Conservation (phyloP, 1,140 invertebrate species). For the Drosophila arawakana region DNA sequence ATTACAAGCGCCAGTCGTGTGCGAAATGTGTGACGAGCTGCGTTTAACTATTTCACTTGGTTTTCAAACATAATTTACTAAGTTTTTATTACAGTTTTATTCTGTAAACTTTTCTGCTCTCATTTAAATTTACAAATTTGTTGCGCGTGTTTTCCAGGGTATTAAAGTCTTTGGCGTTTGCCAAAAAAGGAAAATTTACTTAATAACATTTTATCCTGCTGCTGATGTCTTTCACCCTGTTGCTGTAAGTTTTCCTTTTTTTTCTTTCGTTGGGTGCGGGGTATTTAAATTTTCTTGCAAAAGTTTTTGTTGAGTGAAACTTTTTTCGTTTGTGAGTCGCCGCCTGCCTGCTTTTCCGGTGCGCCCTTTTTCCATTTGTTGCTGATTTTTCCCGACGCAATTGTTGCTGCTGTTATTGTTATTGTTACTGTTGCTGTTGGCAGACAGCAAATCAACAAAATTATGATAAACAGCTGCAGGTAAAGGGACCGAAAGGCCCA, state of each 20-base stretch:
- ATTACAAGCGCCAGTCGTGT: conserved; percentile 29
- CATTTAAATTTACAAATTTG: conserved; percentile 1
- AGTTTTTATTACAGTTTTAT: not conserved
- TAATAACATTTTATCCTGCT: conserved; percentile 40
- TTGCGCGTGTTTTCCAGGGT: conserved; percentile 25
- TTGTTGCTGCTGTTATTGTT: conserved; percentile 61
- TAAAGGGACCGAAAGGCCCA: conserved; percentile 55
- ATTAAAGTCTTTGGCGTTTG: conserved; percentile 38
- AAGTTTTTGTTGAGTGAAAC: conserved; percentile 43
- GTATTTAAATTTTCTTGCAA: conserved; percentile 69
- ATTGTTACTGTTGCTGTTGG: conserved; percentile 66
- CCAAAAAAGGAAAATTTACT: conserved; percentile 19
- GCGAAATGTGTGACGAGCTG: conserved; percentile 23
- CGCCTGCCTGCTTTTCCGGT: conserved; percentile 55
- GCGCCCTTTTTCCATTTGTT: conserved; percentile 37
- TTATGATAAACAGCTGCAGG: conserved; percentile 83
- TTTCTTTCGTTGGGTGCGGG: not conserved
- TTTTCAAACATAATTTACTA: not conserved
- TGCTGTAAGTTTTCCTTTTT: conserved; percentile 51
- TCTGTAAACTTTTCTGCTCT: not conserved
- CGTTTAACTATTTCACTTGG: not conserved
- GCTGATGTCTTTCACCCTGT: conserved; percentile 16
- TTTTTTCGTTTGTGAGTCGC: conserved; percentile 24
- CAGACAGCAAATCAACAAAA: conserved; percentile 82
- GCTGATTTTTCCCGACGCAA: conserved; percentile 56